Conservation (phyloP, 1,140 invertebrate species). For the Drosophila mojavensis region DNA sequence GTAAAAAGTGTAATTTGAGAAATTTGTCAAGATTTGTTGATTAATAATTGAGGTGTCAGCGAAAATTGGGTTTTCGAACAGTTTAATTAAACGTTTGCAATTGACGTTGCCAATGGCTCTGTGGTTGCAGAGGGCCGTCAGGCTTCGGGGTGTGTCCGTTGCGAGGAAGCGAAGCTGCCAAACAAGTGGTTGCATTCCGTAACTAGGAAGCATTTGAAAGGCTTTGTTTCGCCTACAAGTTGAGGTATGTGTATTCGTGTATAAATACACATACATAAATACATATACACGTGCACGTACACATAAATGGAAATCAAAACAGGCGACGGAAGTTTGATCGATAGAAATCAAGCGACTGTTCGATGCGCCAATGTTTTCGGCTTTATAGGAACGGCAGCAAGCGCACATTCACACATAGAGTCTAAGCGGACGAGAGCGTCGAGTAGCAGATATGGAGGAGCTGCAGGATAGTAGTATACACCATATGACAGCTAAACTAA, state of each 20-base stretch:
- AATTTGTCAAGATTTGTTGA: too few species aligned
- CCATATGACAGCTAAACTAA: slow-evolving; percentile 87
- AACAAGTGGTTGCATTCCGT: slow-evolving; percentile 80
- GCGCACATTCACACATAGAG: slow-evolving; percentile 10
- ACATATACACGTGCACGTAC: background rate
- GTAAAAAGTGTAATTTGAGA: too few species aligned
- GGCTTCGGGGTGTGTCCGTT: slow-evolving; percentile 4
- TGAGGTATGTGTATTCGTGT: background rate
- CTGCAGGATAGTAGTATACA: slow-evolving; percentile 86
- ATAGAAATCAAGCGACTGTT: slow-evolving; percentile 39
- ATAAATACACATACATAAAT: background rate
- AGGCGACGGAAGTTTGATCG: slow-evolving; percentile 50
- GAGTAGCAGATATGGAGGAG: slow-evolving; percentile 84
- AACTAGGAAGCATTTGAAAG: slow-evolving; percentile 66
- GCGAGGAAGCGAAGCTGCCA: slow-evolving; percentile 17
- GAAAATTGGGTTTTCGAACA: background rate
- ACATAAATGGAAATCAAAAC: slow-evolving; percentile 40
- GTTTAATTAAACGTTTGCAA: slow-evolving; percentile 9
- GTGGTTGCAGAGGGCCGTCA: background rate
- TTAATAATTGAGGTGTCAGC: slow-evolving; percentile 2
- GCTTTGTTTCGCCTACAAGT: background rate
- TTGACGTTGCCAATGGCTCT: background rate
- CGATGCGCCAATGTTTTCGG: slow-evolving; percentile 27
- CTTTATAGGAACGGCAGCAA: slow-evolving; percentile 21
- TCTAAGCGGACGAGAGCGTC: background rate